Percentiles rank a stretch among this genome's conserved stretches.
Evolutionary conservation across 2,113 vertebrate species (phyloP).

Genomic region (Dipodomys stephensi): DNA sequence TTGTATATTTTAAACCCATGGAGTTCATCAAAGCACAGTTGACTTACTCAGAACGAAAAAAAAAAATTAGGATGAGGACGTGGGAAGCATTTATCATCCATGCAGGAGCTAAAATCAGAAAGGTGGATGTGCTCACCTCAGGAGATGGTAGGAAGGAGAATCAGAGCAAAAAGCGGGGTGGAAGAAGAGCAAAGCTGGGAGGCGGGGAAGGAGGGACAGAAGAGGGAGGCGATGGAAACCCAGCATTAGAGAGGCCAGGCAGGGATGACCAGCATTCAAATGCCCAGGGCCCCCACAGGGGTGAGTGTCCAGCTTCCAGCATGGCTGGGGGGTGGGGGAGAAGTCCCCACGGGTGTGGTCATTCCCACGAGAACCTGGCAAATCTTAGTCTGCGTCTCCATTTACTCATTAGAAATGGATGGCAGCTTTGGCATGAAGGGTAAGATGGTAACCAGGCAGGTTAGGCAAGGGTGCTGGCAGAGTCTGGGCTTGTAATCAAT

Average conservation of each 20-base stretch:
- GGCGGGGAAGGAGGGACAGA: not conserved
- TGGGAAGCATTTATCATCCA: not conserved
- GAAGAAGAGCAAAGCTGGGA: rapidly evolving
- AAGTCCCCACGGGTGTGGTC: not conserved
- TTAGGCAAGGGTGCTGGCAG: not conserved
- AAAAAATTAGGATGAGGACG: not conserved
- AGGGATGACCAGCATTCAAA: not conserved
- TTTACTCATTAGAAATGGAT: not conserved
- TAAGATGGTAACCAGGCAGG: no score
- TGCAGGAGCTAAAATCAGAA: not conserved
- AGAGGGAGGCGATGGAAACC: not conserved
- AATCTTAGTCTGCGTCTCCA: not conserved
- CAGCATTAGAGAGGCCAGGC: not conserved
- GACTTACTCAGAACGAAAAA: not conserved
- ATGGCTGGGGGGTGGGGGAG: not conserved
- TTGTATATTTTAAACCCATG: not conserved
- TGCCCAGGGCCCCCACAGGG: not conserved
- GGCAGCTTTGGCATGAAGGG: no score
- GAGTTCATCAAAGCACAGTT: not conserved
- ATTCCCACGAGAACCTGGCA: not conserved
- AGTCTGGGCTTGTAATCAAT: not conserved
- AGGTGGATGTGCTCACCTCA: not conserved
- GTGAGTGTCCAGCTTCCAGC: not conserved
- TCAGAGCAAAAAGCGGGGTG: not conserved
- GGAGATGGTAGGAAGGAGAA: not conserved